phyloP scores from a whole-genome alignment of 2,113 vertebrate genomes.

The Ictalurus furcatus region DNA sequence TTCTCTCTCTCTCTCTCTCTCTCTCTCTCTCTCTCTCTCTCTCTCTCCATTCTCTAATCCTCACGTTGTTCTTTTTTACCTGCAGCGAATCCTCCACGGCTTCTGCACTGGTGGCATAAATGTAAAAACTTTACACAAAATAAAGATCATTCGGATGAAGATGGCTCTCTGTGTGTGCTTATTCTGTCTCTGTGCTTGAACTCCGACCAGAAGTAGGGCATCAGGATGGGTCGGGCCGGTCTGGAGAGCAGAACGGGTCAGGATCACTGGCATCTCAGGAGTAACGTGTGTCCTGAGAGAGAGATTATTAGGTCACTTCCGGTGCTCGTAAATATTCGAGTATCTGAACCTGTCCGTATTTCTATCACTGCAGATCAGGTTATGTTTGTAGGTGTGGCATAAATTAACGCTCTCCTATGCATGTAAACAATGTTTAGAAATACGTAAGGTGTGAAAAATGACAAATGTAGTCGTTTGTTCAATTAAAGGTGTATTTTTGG shows the following conservation, averaged over 20 bases:
- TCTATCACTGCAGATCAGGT: background rate
- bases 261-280: no score
- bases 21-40: background rate
- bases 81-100: conserved; percentile 97
- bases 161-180: background rate
- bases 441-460: background rate
- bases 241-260: no score
- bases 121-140: conserved; percentile 72
- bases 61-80: conserved; percentile 54
- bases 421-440: background rate
- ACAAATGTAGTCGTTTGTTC: background rate
- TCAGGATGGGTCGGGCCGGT: no score
- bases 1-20: background rate
- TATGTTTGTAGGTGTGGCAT: background rate
- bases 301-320: background rate
- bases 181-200: background rate
- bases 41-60: conserved; percentile 29
- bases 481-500: background rate
- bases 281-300: no score
- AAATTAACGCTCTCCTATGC: background rate
- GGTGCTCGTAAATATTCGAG: background rate
- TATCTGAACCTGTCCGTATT: background rate
- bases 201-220: no score
- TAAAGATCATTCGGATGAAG: conserved; percentile 71
- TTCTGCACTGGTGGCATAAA: conserved; percentile 97